A percentile compares a stretch with the other conserved stretches of the same genome.
Evolutionary conservation across 2,113 vertebrate species (phyloP).

Genomic region (Rattus norvegicus): DNA sequence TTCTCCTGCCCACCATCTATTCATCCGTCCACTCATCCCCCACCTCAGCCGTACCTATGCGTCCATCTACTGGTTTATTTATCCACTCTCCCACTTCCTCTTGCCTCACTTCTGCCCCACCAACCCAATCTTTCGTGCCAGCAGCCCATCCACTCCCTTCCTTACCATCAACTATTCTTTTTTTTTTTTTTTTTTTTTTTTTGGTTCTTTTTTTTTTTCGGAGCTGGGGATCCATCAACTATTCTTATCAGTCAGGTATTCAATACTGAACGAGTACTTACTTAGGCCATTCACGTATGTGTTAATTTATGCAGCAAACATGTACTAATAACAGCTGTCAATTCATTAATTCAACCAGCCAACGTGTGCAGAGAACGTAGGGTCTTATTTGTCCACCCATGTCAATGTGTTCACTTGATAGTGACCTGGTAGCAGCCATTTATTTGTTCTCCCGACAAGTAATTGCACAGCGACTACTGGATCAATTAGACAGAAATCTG

Average conservation of each 20-base stretch:
- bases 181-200: too few relatives aligned
- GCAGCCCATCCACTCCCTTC: not conserved
- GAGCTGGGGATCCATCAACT: too few relatives aligned
- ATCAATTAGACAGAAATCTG: not conserved
- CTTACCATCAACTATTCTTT: not conserved
- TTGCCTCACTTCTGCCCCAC: too few relatives aligned
- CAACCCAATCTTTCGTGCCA: not conserved
- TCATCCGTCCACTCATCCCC: too few relatives aligned
- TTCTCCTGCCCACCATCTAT: not conserved
- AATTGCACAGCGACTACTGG: not conserved
- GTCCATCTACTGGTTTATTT: too few relatives aligned
- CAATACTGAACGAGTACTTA: not conserved
- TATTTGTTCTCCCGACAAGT: not conserved
- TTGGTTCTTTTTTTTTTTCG: too few relatives aligned
- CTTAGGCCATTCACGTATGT: not conserved
- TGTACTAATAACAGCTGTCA: not conserved
- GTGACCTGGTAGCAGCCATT: not conserved
- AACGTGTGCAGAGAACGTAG: not conserved
- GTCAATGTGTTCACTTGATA: constrained; percentile 23
- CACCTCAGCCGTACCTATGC: not conserved
- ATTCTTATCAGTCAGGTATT: not conserved
- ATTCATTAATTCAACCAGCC: constrained; percentile 9
- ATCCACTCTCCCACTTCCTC: too few relatives aligned
- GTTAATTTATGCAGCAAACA: constrained; percentile 46
- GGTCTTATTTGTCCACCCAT: not conserved